Evolutionary conservation across 2,888 invertebrate genomes (phyloP).

Genomic region (Gymnocheta viridis): DNA sequence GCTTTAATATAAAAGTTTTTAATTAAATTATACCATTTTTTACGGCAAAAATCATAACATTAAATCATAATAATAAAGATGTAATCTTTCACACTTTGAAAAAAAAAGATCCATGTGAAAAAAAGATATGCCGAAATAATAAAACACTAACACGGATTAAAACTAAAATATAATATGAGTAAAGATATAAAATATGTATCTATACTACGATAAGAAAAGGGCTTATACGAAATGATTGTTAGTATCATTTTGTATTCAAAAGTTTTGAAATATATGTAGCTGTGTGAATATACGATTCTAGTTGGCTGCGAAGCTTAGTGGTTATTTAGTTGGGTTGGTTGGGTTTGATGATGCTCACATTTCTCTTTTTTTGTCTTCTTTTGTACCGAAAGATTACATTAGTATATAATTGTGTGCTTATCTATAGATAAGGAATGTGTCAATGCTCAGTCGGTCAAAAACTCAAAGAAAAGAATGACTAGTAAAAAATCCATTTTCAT

Average conservation of each 20-base stretch:
- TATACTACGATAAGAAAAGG: background rate
- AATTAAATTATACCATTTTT: too few relatives aligned
- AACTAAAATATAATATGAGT: background rate
- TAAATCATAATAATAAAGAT: too few relatives aligned
- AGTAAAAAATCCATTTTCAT: conserved; percentile 43
- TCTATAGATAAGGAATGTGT: conserved; percentile 32
- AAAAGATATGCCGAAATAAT: background rate
- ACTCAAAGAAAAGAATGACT: conserved; percentile 24
- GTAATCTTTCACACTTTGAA: too few relatives aligned
- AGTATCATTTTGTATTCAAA: conserved; percentile 3
- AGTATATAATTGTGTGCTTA: background rate
- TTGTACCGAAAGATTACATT: background rate
- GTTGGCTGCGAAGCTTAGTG: conserved; percentile 28
- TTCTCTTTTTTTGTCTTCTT: background rate
- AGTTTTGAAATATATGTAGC: background rate
- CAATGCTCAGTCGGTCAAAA: conserved; percentile 55
- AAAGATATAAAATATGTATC: too few relatives aligned
- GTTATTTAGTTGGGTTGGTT: conserved; percentile 25
- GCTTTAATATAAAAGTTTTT: too few relatives aligned
- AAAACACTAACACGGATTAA: background rate
- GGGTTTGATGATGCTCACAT: background rate
- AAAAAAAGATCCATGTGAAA: too few relatives aligned
- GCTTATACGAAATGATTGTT: background rate
- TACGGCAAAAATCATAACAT: too few relatives aligned
- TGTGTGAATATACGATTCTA: background rate